A percentile compares a stretch with the other conserved stretches of the same genome.
phyloP scores from a whole-genome alignment of 2,888 invertebrate genomes.

The Lucinisca nassula region DNA sequence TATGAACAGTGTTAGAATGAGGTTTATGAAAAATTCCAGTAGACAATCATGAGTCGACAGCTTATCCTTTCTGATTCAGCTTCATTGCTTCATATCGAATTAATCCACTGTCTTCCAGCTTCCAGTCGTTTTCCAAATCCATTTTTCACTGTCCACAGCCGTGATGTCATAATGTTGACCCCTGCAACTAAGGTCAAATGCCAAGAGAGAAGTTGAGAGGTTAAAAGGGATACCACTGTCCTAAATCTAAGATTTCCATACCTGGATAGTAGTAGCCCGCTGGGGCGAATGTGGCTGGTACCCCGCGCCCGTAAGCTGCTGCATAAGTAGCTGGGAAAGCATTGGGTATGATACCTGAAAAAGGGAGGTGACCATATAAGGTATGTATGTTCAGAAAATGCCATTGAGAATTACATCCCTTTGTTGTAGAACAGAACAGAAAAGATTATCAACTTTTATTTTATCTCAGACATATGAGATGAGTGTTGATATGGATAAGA shows the following conservation, averaged over 20 bases:
- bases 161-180: background rate
- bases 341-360: constrained; percentile 77
- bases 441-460: too few species aligned
- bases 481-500: too few species aligned
- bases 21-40: too few species aligned
- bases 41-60: too few species aligned
- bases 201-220: constrained; percentile 37
- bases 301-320: constrained; percentile 81
- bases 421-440: too few species aligned
- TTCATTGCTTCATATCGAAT: too few species aligned
- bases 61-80: too few species aligned
- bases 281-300: constrained; percentile 78
- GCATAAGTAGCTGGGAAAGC: constrained; percentile 74
- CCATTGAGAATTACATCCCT: too few species aligned
- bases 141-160: background rate
- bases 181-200: constrained; percentile 10
- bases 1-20: too few species aligned
- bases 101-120: background rate
- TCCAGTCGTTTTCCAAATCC: background rate
- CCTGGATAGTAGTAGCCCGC: constrained; percentile 85
- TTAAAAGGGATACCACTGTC: constrained; percentile 78
- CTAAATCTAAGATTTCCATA: constrained; percentile 85
- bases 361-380: background rate
- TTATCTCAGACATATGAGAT: too few species aligned
- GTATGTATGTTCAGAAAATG: background rate